Evolutionary conservation across 2,888 invertebrate genomes (phyloP).

Genomic region (Girardia tigrina): DNA sequence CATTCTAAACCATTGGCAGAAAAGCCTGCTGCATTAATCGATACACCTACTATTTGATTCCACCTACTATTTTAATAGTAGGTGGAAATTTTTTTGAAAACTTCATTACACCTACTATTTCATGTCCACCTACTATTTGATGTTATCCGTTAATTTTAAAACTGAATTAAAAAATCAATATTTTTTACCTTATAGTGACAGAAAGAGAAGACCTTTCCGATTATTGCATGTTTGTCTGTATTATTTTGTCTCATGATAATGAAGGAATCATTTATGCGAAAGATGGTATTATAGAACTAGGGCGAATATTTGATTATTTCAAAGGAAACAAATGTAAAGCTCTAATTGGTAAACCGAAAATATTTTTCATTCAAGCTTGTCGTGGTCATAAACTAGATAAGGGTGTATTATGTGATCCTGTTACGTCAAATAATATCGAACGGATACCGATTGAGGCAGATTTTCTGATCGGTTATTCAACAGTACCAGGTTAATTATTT

Average conservation of each 20-base stretch:
- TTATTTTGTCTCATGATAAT: conserved; percentile 5
- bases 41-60: no score
- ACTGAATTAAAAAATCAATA: no score
- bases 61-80: no score
- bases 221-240: neutral
- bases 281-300: neutral
- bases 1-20: no score
- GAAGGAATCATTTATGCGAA: neutral
- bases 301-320: neutral
- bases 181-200: no score
- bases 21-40: no score
- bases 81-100: no score
- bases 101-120: no score
- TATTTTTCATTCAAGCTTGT: conserved; percentile 59
- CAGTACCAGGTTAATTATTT: conserved; percentile 15
- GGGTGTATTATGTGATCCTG: conserved; percentile 56
- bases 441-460: neutral
- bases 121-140: no score
- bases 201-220: neutral
- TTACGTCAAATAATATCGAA: neutral
- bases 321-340: neutral
- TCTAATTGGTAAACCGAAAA: neutral
- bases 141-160: no score
- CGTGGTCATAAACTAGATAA: conserved; percentile 75
- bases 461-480: neutral